These are phyloP conservation scores for Therioaphis trifolii DNA, from an alignment of 2,888 invertebrate species.

Conservation along the genomic window DNA sequence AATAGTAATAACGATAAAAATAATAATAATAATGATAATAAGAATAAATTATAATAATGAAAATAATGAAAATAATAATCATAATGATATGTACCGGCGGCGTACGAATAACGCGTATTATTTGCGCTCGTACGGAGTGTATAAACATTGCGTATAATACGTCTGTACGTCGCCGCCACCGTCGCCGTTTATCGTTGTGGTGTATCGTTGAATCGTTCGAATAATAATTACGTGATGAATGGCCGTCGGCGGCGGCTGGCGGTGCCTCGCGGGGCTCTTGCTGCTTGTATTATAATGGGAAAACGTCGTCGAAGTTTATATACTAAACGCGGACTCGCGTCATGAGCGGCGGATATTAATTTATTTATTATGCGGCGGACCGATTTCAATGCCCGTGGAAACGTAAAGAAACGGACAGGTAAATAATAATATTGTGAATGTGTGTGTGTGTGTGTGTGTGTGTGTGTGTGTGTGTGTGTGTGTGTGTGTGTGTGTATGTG, in stretches of 20 bases:
- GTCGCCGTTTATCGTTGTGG: too few relatives aligned
- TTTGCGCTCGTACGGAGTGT: background rate
- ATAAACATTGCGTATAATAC: background rate
- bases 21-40: too few relatives aligned
- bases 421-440: background rate
- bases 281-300: slow-evolving; percentile 10
- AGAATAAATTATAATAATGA: too few relatives aligned
- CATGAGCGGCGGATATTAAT: background rate
- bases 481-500: too few relatives aligned
- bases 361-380: slow-evolving; percentile 11
- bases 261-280: slow-evolving; percentile 19
- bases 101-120: background rate
- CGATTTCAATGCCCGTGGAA: slow-evolving; percentile 7
- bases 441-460: background rate
- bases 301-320: background rate
- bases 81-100: too few relatives aligned
- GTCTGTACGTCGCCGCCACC: background rate
- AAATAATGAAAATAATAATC: too few relatives aligned
- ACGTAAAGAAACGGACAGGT: background rate
- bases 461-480: background rate
- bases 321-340: background rate
- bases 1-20: too few relatives aligned
- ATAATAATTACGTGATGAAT: slow-evolving; percentile 41
- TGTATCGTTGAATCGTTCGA: background rate
- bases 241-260: slow-evolving; percentile 9